Evolutionary conservation across 2,113 vertebrate species (phyloP).

Genomic region (Cottus gobio): DNA sequence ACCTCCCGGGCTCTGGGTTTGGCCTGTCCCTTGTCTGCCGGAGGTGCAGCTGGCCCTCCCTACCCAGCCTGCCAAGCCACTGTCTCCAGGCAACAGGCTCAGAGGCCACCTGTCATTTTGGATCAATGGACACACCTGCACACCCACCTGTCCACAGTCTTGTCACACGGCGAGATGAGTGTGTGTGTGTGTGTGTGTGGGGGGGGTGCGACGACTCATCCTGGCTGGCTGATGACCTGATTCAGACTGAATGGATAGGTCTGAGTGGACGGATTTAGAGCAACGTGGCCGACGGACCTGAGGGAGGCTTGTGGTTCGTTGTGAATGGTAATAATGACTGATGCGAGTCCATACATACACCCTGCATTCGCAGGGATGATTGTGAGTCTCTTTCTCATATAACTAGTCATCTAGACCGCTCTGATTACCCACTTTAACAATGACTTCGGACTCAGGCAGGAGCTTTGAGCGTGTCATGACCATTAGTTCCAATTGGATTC

Average conservation of each 20-base stretch:
- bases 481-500: slow-evolving; percentile 55
- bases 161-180: slow-evolving; percentile 36
- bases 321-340: no score
- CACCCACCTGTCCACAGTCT: slow-evolving; percentile 68
- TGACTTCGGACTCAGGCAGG: slow-evolving; percentile 30
- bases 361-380: no score
- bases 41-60: slow-evolving; percentile 58
- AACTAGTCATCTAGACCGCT: neutral
- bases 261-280: slow-evolving; percentile 53
- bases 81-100: slow-evolving; percentile 68
- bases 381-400: neutral
- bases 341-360: no score
- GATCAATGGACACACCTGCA: slow-evolving; percentile 77
- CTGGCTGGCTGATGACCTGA: slow-evolving; percentile 66
- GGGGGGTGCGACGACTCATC: slow-evolving; percentile 26
- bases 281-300: slow-evolving; percentile 48
- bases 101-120: slow-evolving; percentile 72
- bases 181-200: neutral
- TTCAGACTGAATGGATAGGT: slow-evolving; percentile 59
- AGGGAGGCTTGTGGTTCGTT: slow-evolving; percentile 26
- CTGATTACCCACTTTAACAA: slow-evolving; percentile 31
- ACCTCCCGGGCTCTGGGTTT: slow-evolving; percentile 39
- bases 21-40: slow-evolving; percentile 50
- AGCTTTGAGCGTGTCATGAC: slow-evolving; percentile 36
- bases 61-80: slow-evolving; percentile 63